A percentile compares a stretch with the other conserved stretches of the same genome.
phyloP scores from a whole-genome alignment of 2,797 vertebrate species.

The Etheostoma nigrum region DNA sequence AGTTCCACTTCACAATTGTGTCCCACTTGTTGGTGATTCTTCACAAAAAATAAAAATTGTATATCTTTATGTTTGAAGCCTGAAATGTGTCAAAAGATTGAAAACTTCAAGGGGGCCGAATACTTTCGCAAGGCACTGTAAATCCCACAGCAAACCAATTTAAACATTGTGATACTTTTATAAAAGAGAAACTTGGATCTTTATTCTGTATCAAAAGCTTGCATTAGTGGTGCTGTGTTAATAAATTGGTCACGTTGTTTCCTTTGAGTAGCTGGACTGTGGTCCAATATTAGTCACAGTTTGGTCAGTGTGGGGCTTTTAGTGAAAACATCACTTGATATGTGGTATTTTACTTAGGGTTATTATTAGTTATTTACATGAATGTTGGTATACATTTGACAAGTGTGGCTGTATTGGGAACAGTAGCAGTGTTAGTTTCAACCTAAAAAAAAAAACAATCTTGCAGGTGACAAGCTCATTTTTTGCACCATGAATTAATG shows the following conservation, averaged over 20 bases:
- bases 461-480: background rate
- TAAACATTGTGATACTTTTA: constrained; percentile 19
- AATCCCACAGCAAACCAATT: constrained; percentile 29
- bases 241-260: constrained; percentile 22
- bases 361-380: background rate
- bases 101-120: too few species aligned
- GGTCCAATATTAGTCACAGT: constrained; percentile 26
- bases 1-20: too few species aligned
- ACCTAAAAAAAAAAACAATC: background rate
- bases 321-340: constrained; percentile 21
- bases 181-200: constrained; percentile 13
- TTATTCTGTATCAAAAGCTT: constrained; percentile 25
- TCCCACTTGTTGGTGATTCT: too few species aligned
- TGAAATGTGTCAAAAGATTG: too few species aligned
- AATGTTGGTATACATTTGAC: background rate
- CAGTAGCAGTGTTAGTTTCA: background rate
- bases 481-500: background rate
- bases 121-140: too few species aligned
- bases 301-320: constrained; percentile 1
- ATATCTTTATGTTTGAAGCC: too few species aligned
- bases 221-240: constrained; percentile 9
- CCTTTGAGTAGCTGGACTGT: constrained; percentile 22
- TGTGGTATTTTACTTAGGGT: constrained; percentile 18
- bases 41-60: too few species aligned
- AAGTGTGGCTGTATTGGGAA: background rate